These are phyloP conservation scores for Poecilia wingei DNA, from an alignment of 2,797 vertebrate species.

Conservation along the genomic window DNA sequence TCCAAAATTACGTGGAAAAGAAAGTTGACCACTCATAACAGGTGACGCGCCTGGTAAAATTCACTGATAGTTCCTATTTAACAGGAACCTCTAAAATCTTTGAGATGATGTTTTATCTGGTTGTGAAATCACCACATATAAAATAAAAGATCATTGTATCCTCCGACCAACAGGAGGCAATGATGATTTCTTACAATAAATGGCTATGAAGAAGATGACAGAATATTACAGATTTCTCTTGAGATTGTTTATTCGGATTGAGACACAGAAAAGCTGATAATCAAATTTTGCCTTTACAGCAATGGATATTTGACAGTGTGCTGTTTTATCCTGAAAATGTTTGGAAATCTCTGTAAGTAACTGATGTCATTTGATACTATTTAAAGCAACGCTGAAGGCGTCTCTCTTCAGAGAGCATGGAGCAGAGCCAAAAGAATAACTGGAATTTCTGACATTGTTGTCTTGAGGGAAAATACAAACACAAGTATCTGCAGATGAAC, in stretches of 20 bases:
- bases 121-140: background rate
- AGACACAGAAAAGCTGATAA: background rate
- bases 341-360: background rate
- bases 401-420: slow-evolving; percentile 11
- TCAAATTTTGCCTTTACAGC: background rate
- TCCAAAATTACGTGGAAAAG: background rate
- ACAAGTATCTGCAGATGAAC: background rate
- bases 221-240: background rate
- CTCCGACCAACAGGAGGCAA: background rate
- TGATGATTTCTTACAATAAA: background rate
- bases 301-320: background rate
- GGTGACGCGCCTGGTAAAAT: background rate
- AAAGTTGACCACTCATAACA: background rate
- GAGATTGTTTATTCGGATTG: background rate
- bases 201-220: background rate
- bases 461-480: slow-evolving; percentile 4
- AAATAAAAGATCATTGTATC: background rate
- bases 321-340: background rate
- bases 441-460: slow-evolving; percentile 25
- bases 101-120: background rate
- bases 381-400: slow-evolving; percentile 39
- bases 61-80: background rate
- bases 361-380: slow-evolving; percentile 19
- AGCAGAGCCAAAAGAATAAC: slow-evolving; percentile 20
- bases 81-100: background rate